Percentiles rank a stretch among this genome's conserved stretches.
Evolutionary conservation across 2,888 invertebrate genomes (phyloP).

Genomic region (Xanthia icteritia): DNA sequence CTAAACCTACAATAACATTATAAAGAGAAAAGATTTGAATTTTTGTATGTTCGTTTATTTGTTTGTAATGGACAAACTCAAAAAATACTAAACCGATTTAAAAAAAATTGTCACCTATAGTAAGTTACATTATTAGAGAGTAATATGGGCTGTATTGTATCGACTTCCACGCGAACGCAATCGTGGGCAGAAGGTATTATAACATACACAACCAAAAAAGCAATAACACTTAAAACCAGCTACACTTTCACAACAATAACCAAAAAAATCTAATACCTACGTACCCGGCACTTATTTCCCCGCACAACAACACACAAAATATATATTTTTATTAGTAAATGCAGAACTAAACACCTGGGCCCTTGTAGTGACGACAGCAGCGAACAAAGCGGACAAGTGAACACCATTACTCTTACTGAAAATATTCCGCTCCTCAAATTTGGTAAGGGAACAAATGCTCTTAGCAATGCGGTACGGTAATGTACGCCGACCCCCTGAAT

Average conservation of each 20-base stretch:
- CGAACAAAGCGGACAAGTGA: conserved; percentile 67
- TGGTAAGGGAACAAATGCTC: conserved; percentile 84
- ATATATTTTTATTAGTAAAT: conserved; percentile 58
- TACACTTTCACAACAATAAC: background rate
- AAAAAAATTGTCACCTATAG: no score
- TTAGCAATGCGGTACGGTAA: conserved; percentile 87
- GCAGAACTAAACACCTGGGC: conserved; percentile 68
- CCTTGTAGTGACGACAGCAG: conserved; percentile 61
- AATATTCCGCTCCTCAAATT: conserved; percentile 83
- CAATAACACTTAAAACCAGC: no score
- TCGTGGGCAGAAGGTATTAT: no score
- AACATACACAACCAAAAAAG: no score
- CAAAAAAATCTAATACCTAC: conserved; percentile 33
- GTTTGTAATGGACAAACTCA: no score
- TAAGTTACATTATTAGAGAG: no score
- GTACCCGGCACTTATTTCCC: conserved; percentile 14
- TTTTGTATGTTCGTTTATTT: no score
- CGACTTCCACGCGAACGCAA: no score
- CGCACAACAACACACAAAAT: conserved; percentile 14
- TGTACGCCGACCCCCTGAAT: conserved; percentile 89
- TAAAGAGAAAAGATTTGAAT: no score
- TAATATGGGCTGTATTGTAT: no score
- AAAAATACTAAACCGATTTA: no score
- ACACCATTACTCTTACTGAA: conserved; percentile 78
- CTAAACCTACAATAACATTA: no score